Conservation (phyloP, 2,113 vertebrate species). For the Macrotis lagotis region DNA sequence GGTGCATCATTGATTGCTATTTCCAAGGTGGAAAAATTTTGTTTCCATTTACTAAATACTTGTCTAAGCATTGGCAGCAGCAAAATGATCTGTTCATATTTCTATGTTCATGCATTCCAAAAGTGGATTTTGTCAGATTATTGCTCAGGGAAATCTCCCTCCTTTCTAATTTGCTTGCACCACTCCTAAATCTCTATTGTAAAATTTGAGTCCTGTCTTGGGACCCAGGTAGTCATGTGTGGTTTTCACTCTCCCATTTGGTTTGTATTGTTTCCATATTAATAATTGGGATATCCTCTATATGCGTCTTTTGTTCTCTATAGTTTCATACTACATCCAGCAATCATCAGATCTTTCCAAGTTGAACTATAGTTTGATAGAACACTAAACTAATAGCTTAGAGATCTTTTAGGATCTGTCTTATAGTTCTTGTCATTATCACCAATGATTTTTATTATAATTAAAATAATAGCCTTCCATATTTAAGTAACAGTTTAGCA, state of each 20-base stretch:
- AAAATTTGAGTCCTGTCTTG: constrained; percentile 22
- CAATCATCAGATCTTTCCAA: constrained; percentile 62
- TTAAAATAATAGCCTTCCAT: not conserved
- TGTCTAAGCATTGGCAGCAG: not conserved
- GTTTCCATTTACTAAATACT: not conserved
- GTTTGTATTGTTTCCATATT: constrained; percentile 56
- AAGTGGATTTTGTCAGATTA: constrained; percentile 59
- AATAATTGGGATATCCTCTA: constrained; percentile 54
- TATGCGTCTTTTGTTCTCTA: constrained; percentile 62
- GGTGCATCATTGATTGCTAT: not conserved
- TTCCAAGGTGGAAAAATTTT: not conserved
- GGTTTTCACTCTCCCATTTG: constrained; percentile 50
- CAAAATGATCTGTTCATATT: not conserved
- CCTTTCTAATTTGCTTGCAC: constrained; percentile 24
- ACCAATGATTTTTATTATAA: not conserved
- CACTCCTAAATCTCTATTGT: constrained; percentile 53
- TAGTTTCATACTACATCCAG: constrained; percentile 61
- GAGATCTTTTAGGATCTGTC: constrained; percentile 31
- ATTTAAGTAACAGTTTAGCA: not conserved
- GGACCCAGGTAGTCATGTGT: constrained; percentile 32
- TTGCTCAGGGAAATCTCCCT: constrained; percentile 53
- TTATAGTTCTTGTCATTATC: not conserved
- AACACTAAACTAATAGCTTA: constrained; percentile 36
- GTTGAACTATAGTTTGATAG: constrained; percentile 33
- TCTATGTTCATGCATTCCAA: constrained; percentile 11